These are phyloP conservation scores for Argya squamiceps DNA, from an alignment of 2,797 vertebrate genomes.

Conservation along the genomic window DNA sequence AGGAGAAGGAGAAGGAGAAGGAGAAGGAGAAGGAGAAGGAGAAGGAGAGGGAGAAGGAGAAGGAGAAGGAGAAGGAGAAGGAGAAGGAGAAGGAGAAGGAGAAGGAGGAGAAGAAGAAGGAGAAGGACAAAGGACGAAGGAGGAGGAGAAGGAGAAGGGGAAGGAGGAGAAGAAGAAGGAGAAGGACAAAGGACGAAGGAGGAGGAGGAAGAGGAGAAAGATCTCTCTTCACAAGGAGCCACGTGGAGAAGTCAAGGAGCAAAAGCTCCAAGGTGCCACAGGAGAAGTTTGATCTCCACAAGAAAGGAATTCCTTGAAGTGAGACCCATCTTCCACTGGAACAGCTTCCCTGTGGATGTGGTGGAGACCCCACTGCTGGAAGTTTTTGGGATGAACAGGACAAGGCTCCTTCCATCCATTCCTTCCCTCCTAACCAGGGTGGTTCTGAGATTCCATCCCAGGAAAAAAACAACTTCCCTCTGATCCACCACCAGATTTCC, in stretches of 20 bases:
- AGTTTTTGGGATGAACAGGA: accelerated
- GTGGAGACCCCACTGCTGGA: not conserved
- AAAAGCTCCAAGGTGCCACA: not conserved
- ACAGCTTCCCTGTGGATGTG: accelerated
- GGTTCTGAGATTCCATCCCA: not conserved
- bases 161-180: not conserved
- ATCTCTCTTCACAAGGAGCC: not conserved
- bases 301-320: not conserved
- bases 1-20: too few species aligned
- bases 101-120: not conserved
- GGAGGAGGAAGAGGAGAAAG: not conserved
- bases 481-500: accelerated
- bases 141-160: not conserved
- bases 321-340: not conserved
- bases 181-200: not conserved
- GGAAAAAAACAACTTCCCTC: not conserved
- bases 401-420: not conserved
- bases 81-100: not conserved
- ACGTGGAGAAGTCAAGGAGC: not conserved
- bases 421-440: not conserved
- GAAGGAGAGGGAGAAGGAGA: not conserved
- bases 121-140: not conserved
- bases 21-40: not conserved
- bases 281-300: not conserved
- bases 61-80: not conserved